Conservation (phyloP, 2,113 vertebrate species). For the Aegithalos caudatus region DNA sequence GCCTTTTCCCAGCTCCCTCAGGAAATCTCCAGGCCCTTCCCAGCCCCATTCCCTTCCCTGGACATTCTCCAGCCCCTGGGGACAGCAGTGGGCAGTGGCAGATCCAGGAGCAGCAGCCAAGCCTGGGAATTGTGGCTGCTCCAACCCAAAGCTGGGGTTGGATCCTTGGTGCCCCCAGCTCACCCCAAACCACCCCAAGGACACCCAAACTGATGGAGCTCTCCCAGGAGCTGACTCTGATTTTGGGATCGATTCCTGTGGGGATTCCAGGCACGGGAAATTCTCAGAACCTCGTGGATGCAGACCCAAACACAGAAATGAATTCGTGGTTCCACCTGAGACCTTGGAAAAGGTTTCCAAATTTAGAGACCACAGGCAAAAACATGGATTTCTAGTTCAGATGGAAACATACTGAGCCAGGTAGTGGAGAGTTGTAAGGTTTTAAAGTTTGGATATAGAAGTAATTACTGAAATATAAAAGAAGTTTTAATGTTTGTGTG, state of each 20-base stretch:
- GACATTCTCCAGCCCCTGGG: neutral
- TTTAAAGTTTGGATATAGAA: neutral
- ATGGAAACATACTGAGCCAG: too few relatives aligned
- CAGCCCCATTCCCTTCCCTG: neutral
- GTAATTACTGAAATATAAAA: neutral
- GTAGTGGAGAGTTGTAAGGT: neutral
- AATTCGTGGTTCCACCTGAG: too few relatives aligned
- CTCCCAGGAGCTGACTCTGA: neutral
- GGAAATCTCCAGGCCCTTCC: neutral
- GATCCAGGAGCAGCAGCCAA: neutral
- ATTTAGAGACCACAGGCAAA: too few relatives aligned
- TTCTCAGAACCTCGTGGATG: too few relatives aligned
- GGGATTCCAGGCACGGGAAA: too few relatives aligned
- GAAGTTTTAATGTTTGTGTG: too few relatives aligned
- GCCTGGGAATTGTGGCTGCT: too few relatives aligned
- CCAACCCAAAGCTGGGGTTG: too few relatives aligned
- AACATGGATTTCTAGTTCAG: too few relatives aligned
- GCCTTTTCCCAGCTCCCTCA: neutral
- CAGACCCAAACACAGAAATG: too few relatives aligned
- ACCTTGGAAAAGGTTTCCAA: too few relatives aligned
- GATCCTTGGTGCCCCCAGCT: neutral
- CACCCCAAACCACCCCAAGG: neutral
- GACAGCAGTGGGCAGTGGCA: neutral
- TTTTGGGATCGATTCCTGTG: neutral
- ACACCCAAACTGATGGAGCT: accelerated